Evolutionary conservation across 2,888 invertebrate genomes (phyloP), one percentile per base, ranked within the genome.

Genomic region (Chydorus sphaericus): DNA sequence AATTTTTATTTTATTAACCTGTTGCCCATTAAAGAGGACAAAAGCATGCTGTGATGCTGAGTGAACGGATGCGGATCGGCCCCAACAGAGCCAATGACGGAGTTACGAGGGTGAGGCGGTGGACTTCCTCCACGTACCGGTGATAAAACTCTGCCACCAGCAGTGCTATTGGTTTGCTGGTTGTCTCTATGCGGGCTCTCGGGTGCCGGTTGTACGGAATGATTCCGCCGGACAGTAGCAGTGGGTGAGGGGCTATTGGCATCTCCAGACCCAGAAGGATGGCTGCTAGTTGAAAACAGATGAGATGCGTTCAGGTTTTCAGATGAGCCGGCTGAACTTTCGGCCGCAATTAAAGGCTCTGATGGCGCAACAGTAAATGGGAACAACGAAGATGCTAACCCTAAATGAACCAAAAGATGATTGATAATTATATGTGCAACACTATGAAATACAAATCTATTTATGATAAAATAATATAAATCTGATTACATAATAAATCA

Each of bases 1-100:
- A 44, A 26, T 8, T 39, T 39, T 20, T 26, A 4, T 20, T 20
- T 20, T 20, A 20, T 11, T 26, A 10, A 52, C 52, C 52, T 52
- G 36, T n/a, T 36, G 23, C 52, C 52, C 52, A 52, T 52, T 31
- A 52, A n/a, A 14, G 52, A 52, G 23, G 52, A 52, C 36, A 52
- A 23, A 14, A 52, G 52, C 52, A 52, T 52, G 36, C 52, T 52
- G 36, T 52, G 52, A 52, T 52, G 52, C 18, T 52, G 52, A 36
- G 52, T 31, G 18, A 16, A 31, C 11, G 36, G 31, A 36, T 52
- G 44, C 44, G 23, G 44, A 23, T 44, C 44, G 44, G 44, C 18
- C 14, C 23, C 44, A 10, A 44, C 44, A 14, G 44, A 28, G 18
- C 16, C 44, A 16, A 44, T 44, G 28, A 44, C 44, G n/a, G 44